Evolutionary conservation across 2,888 invertebrate species (phyloP).

Genomic region (Margaritifera margaritifera): DNA sequence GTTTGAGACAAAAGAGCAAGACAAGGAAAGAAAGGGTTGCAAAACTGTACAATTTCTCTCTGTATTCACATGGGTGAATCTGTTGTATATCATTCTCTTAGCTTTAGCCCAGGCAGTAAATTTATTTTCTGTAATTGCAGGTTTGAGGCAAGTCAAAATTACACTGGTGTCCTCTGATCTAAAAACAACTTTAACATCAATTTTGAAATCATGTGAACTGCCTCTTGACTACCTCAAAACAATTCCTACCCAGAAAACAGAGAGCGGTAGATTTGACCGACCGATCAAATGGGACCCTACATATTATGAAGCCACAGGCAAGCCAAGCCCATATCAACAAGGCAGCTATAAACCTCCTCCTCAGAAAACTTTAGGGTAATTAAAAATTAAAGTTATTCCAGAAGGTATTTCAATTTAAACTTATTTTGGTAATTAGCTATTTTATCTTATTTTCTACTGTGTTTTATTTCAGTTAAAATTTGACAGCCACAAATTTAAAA

Average conservation of each 20-base stretch:
- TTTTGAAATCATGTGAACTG: slow-evolving; percentile 87
- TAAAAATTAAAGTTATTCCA: too few species aligned
- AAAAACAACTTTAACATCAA: slow-evolving; percentile 82
- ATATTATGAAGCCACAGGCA: slow-evolving; percentile 47
- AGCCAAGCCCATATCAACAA: slow-evolving; percentile 28
- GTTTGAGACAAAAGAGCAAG: too few species aligned
- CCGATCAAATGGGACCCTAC: slow-evolving; percentile 48
- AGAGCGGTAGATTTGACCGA: background rate
- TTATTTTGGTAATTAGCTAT: too few species aligned
- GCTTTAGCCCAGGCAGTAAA: background rate
- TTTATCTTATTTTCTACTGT: too few species aligned
- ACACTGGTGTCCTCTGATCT: slow-evolving; percentile 78
- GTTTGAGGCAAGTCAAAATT: slow-evolving; percentile 78
- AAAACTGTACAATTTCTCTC: too few species aligned
- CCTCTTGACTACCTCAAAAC: slow-evolving; percentile 90
- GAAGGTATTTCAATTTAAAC: too few species aligned
- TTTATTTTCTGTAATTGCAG: slow-evolving; percentile 15
- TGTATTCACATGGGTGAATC: background rate
- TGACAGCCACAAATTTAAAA: too few species aligned
- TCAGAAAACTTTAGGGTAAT: background rate
- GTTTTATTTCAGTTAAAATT: too few species aligned
- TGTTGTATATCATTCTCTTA: background rate
- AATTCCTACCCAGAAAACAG: slow-evolving; percentile 23
- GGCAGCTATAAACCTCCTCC: slow-evolving; percentile 10
- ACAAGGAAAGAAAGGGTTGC: too few species aligned